A percentile compares a stretch with the other conserved stretches of the same genome.
These are phyloP conservation scores for Nannoperca obscura DNA, from an alignment of 2,797 vertebrate species.

Conservation along the genomic window DNA sequence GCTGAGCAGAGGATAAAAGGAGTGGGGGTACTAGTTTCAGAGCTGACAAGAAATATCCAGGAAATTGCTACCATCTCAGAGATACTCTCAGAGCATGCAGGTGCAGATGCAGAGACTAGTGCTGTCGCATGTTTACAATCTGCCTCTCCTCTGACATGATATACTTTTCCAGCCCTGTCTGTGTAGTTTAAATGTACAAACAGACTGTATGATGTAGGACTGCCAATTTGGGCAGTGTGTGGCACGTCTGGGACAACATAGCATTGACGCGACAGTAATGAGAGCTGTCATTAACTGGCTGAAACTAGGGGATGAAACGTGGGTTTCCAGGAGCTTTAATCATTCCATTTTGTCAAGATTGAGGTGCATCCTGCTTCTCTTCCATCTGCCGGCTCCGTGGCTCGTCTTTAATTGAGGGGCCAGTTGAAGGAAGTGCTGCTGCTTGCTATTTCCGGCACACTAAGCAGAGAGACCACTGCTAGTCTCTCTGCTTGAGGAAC, in stretches of 20 bases:
- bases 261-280: conserved; percentile 45
- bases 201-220: conserved; percentile 34
- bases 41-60: conserved; percentile 54
- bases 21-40: conserved; percentile 21
- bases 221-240: conserved; percentile 52
- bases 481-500: conserved; percentile 37
- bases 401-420: conserved; percentile 57
- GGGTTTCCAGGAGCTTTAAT: conserved; percentile 65
- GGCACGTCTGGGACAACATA: conserved; percentile 38
- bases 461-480: conserved; percentile 10
- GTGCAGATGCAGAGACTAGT: conserved; percentile 29
- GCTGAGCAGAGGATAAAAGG: conserved; percentile 43
- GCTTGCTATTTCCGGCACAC: conserved; percentile 53
- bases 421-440: conserved; percentile 36
- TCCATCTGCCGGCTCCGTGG: conserved; percentile 22
- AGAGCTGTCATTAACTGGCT: conserved; percentile 46
- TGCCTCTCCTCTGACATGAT: conserved; percentile 42
- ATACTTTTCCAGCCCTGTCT: conserved; percentile 40
- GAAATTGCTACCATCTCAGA: conserved; percentile 48
- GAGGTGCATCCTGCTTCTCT: conserved; percentile 47
- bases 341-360: conserved; percentile 66
- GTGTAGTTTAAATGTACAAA: conserved; percentile 54
- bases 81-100: conserved; percentile 27
- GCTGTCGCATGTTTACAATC: conserved; percentile 40
- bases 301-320: conserved; percentile 39